Conservation (phyloP, 2,888 invertebrate genomes). For the Campoletis raptor region DNA sequence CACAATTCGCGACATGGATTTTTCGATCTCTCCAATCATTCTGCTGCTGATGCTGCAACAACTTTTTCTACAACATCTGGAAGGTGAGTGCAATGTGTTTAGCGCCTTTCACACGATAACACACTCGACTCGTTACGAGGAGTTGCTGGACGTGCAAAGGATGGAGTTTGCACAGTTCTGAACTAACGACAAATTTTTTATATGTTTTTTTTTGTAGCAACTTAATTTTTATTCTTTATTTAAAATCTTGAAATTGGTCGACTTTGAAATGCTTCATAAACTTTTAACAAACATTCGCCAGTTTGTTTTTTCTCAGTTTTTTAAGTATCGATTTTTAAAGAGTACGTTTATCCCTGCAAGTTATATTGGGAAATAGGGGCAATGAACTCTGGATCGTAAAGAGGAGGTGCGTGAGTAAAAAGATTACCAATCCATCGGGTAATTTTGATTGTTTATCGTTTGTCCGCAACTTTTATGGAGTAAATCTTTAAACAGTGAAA, state of each 20-base stretch:
- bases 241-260: neutral
- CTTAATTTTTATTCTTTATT: too few relatives aligned
- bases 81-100: conserved; percentile 74
- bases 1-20: conserved; percentile 73
- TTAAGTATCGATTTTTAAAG: neutral
- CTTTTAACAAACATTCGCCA: neutral
- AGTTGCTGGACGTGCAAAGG: neutral
- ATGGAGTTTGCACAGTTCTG: neutral
- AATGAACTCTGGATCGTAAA: neutral
- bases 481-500: neutral
- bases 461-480: neutral
- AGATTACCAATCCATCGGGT: neutral
- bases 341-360: neutral
- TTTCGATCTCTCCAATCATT: conserved; percentile 57
- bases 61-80: conserved; percentile 75
- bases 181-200: neutral
- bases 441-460: neutral
- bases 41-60: conserved; percentile 72
- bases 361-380: too few relatives aligned
- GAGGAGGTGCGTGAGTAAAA: neutral
- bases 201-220: neutral
- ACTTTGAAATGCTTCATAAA: neutral
- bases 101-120: neutral
- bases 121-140: neutral
- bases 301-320: neutral